Evolutionary conservation across 2,113 vertebrate genomes (phyloP).

Genomic region (Dinomys branickii): DNA sequence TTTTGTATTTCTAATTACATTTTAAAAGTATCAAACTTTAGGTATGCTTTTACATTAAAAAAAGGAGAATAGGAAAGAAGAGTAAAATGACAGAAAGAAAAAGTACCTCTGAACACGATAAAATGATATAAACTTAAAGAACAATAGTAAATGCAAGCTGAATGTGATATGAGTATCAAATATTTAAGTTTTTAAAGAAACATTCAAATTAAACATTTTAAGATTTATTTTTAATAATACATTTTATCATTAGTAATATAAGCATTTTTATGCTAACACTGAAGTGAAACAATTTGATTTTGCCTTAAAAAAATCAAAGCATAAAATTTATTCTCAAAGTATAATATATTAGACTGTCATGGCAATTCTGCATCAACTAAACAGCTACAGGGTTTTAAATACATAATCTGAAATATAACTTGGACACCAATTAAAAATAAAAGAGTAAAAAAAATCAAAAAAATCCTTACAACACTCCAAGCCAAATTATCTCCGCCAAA

Average conservation of each 20-base stretch:
- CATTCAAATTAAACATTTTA: conserved; percentile 44
- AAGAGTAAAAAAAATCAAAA: conserved; percentile 20
- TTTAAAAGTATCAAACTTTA: conserved; percentile 37
- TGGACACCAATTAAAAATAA: background rate
- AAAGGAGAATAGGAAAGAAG: conserved; percentile 24
- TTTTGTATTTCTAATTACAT: conserved; percentile 17
- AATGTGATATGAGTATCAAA: conserved; percentile 74
- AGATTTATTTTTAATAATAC: conserved; percentile 55
- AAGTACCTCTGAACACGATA: conserved; percentile 37
- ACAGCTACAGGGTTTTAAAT: background rate
- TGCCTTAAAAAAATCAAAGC: conserved; percentile 33
- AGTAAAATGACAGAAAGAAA: background rate
- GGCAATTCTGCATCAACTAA: background rate
- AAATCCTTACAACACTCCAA: background rate
- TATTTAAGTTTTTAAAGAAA: conserved; percentile 30
- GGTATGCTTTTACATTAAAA: conserved; percentile 36
- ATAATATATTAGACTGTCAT: background rate
- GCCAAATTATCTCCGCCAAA: conserved; percentile 1
- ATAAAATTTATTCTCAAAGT: conserved; percentile 32
- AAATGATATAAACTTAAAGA: conserved; percentile 44
- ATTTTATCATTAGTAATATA: background rate
- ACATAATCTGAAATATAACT: background rate
- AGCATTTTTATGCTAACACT: background rate
- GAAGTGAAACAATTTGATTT: conserved; percentile 33
- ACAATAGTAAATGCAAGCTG: conserved; percentile 60